A percentile compares a stretch with the other conserved stretches of the same genome.
Evolutionary conservation across 1,140 invertebrate genomes (phyloP).

Genomic region (Tigriopus japonicus): DNA sequence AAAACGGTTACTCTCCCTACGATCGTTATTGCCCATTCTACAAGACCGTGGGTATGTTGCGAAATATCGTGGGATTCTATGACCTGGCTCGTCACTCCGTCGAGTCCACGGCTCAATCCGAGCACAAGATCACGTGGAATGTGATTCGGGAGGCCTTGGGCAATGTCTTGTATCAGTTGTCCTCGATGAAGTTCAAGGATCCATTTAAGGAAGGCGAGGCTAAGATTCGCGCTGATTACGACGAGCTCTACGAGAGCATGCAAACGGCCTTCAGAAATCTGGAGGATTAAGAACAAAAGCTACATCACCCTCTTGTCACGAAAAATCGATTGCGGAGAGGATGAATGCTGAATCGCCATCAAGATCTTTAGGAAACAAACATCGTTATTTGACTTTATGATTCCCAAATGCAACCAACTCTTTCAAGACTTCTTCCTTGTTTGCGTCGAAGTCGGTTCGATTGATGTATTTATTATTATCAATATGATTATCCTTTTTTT

Average conservation of each 20-base stretch:
- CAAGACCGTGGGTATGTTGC: constrained; percentile 96
- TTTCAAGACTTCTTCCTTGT: too few relatives aligned
- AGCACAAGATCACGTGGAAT: constrained; percentile 98
- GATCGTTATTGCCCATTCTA: constrained; percentile 99
- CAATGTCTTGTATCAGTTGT: constrained; percentile 88
- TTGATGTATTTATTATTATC: too few relatives aligned
- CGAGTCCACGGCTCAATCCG: constrained; percentile 91
- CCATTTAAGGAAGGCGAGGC: constrained; percentile 91
- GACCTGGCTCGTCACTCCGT: constrained; percentile 94
- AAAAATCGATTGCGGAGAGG: too few relatives aligned
- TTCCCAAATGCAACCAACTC: too few relatives aligned
- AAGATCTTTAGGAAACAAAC: too few relatives aligned
- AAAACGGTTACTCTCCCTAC: constrained; percentile 91
- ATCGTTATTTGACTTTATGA: too few relatives aligned
- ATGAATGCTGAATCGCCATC: too few relatives aligned
- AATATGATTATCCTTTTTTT: too few relatives aligned
- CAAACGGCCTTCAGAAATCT: constrained; percentile 93
- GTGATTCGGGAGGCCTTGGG: constrained; percentile 92
- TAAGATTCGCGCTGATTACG: constrained; percentile 92
- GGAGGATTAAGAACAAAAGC: constrained; percentile 60
- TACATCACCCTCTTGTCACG: background rate
- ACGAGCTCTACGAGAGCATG: constrained; percentile 84
- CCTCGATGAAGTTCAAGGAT: constrained; percentile 99
- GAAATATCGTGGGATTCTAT: constrained; percentile 96
- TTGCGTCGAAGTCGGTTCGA: too few relatives aligned